Conservation (phyloP, 2,113 vertebrate genomes). For the Erpornis zantholeuca region DNA sequence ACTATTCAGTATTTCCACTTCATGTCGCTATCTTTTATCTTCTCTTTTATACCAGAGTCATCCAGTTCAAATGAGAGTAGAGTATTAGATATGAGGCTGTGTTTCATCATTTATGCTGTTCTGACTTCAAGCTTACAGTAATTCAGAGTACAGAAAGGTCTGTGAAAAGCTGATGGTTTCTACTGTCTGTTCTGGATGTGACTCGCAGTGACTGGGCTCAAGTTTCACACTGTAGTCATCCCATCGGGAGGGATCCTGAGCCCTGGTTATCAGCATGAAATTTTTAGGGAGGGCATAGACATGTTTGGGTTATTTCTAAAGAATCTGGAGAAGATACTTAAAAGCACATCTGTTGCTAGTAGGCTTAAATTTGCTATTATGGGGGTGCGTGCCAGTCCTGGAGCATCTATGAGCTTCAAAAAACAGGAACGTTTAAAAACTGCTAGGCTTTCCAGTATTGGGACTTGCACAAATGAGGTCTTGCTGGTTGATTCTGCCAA, state of each 20-base stretch:
- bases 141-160: background rate
- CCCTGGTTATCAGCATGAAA: background rate
- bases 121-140: background rate
- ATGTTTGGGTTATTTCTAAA: background rate
- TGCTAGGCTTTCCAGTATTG: background rate
- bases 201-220: rapidly evolving
- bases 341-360: background rate
- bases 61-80: background rate
- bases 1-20: background rate
- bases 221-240: background rate
- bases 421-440: background rate
- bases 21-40: rapidly evolving
- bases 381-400: background rate
- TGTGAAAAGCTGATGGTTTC: background rate
- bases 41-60: background rate
- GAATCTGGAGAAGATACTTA: background rate
- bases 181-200: background rate
- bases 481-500: constrained; percentile 36
- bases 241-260: background rate
- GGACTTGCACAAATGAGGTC: constrained; percentile 9
- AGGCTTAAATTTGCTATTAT: background rate
- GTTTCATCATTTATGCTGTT: background rate
- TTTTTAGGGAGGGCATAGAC: background rate
- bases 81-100: background rate
- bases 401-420: background rate